phyloP scores from a whole-genome alignment of 2,888 invertebrate species.

The Shargacucullia verbasci region DNA sequence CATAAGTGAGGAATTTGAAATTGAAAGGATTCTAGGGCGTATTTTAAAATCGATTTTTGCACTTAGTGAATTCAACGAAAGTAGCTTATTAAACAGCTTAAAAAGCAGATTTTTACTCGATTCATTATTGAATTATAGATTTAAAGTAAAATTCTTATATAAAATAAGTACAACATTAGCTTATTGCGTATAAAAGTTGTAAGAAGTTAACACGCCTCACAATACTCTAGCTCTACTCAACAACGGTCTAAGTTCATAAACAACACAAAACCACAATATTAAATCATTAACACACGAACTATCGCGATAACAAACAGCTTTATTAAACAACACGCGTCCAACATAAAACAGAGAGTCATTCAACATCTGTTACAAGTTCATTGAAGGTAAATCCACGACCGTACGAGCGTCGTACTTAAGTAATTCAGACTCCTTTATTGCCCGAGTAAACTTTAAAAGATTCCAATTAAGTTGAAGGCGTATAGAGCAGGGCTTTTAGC shows the following conservation, averaged over 20 bases:
- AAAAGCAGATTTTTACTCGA: too few relatives aligned
- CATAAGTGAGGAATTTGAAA: too few relatives aligned
- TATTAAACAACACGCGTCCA: conserved; percentile 34
- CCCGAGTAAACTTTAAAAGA: conserved; percentile 86
- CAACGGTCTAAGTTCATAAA: conserved; percentile 36
- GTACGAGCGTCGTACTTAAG: conserved; percentile 60
- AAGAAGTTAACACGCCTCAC: too few relatives aligned
- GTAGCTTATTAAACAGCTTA: too few relatives aligned
- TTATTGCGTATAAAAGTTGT: too few relatives aligned
- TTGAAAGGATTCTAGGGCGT: too few relatives aligned
- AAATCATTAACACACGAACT: conserved; percentile 41
- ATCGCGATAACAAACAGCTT: conserved; percentile 32
- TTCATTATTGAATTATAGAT: too few relatives aligned
- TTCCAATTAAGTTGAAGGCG: conserved; percentile 81
- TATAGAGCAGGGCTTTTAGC: conserved; percentile 69
- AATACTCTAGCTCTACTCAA: conserved; percentile 14
- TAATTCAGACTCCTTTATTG: conserved; percentile 77
- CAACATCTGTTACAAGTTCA: conserved; percentile 66
- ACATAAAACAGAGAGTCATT: conserved; percentile 50
- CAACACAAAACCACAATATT: conserved; percentile 36
- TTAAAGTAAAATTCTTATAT: too few relatives aligned
- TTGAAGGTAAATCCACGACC: conserved; percentile 54
- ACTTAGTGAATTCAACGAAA: too few relatives aligned
- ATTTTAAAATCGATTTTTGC: too few relatives aligned
- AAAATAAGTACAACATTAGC: too few relatives aligned